Conservation (phyloP, 2,113 vertebrate species). For the Hemichromis elongatus region DNA sequence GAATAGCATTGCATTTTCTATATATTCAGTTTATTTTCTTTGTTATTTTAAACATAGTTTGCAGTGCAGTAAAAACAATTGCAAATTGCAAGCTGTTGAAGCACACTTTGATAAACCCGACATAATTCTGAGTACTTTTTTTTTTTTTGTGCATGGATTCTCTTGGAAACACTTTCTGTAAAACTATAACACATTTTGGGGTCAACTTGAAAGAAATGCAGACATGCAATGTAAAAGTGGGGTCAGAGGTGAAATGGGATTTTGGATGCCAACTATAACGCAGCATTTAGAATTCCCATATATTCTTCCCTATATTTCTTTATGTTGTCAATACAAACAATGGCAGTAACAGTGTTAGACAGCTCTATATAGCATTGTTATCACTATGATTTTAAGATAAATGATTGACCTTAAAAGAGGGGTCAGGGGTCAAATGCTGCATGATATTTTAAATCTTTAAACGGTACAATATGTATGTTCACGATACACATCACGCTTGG, state of each 20-base stretch:
- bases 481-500: background rate
- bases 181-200: too few species aligned
- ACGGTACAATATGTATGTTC: background rate
- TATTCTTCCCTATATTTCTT: background rate
- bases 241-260: background rate
- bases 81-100: background rate
- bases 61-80: background rate
- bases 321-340: background rate
- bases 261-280: background rate
- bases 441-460: background rate
- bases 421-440: background rate
- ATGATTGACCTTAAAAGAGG: background rate
- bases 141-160: background rate
- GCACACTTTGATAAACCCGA: background rate
- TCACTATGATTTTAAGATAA: background rate
- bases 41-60: background rate
- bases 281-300: background rate
- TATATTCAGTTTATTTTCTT: background rate
- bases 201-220: background rate
- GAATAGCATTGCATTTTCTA: background rate
- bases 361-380: background rate
- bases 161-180: background rate
- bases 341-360: background rate
- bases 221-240: background rate
- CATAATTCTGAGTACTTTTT: background rate